Conservation (phyloP, 1,140 invertebrate species). For the Apis cerana region DNA sequence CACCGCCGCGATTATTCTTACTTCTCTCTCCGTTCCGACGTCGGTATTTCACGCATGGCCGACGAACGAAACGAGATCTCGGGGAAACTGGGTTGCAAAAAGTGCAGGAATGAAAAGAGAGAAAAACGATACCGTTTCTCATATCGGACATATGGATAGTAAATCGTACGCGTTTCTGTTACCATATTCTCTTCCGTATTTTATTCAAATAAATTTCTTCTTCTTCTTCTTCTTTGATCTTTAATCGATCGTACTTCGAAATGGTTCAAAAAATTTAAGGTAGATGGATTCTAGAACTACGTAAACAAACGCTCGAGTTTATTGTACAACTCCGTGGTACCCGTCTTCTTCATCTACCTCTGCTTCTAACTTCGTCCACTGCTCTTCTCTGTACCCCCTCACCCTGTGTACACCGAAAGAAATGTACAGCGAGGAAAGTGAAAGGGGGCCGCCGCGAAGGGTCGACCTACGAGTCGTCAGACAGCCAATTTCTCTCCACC, state of each 20-base stretch:
- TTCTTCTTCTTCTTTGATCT: too few species aligned
- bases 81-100: background rate
- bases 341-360: too few species aligned
- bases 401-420: background rate
- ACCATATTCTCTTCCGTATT: background rate
- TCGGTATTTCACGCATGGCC: background rate
- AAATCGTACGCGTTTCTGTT: background rate
- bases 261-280: too few species aligned
- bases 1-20: background rate
- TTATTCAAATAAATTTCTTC: background rate
- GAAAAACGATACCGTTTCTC: background rate
- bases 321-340: too few species aligned
- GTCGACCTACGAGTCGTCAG: background rate
- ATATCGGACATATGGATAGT: background rate
- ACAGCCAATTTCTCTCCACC: conserved; percentile 36
- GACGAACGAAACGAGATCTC: background rate
- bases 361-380: too few species aligned
- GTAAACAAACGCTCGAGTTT: too few species aligned
- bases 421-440: conserved; percentile 2
- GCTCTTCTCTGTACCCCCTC: too few species aligned
- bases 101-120: background rate
- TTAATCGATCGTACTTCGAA: too few species aligned
- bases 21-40: background rate
- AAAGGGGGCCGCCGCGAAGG: conserved; percentile 22
- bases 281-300: too few species aligned